Base-by-base conservation (phyloP, 37 sponge, comb jelly and placozoan genomes). In the Mnemiopsis leidyi region DNA sequence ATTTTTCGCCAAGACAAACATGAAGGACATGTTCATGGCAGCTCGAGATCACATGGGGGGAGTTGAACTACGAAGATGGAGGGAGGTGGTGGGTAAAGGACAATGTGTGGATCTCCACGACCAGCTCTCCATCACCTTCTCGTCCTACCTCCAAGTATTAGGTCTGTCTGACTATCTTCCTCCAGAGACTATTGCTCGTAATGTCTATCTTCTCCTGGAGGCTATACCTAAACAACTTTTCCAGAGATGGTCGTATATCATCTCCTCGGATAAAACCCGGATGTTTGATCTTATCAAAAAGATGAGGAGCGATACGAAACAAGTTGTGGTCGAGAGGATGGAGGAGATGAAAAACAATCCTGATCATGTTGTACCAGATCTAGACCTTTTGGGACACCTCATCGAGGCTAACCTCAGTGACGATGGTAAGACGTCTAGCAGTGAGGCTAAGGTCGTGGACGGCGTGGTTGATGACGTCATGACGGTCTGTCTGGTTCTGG, bases 221-320 rank as follows among this genome's bases (percentile, higher is more conserved):
- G 75, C 75, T n/a, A 71, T 71, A 3, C 75, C 75, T 5, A 71
- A 71, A 71, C 75, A n/a, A 5, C 75, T 71, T 25, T 71, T 71
- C 75, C 30, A 71, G 3, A n/a, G 75, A 71, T 71, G 30, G 25
- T 28, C 30, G 3, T 71, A 71, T 28, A 3, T 71, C 3, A 23
- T 71, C 2, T 71, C 75, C 75, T 28, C 75, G 5, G 30, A 28
- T 25, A 29, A 71, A 25, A 71, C 30, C 20, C 2, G 20, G 3
- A 71, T 71, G 75, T 29, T 28, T 28, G 30, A 5, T n/a, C 75
- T 71, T 13, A 71, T 71, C 75, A n/a, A 71, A 18, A 71, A 71
- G 30, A 71, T 71, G 75, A n/a, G 75, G 20, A 71, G 30, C 5
- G 75, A 71, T 71, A n/a, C 30, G n/a, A 71, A 29, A 28, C 75